Conservation (phyloP, 2,113 vertebrate genomes). For the Chloroceryle aenea region DNA sequence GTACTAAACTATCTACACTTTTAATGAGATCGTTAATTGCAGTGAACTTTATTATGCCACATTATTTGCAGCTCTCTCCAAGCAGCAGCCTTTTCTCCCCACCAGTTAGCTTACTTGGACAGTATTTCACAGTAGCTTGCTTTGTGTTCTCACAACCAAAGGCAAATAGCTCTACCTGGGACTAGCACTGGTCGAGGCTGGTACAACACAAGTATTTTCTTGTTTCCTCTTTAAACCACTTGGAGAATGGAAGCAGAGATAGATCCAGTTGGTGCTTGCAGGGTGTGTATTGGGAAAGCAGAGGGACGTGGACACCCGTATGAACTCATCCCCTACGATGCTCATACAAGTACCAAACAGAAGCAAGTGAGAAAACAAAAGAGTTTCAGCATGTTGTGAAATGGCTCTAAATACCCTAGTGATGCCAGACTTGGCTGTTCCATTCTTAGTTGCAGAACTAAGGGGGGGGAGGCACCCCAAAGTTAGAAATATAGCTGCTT, state of each 20-base stretch:
- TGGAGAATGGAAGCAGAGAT: background rate
- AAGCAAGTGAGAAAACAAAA: background rate
- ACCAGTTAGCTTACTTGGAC: background rate
- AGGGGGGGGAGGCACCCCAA: background rate
- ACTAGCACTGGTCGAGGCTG: background rate
- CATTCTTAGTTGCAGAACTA: background rate
- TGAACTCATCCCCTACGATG: background rate
- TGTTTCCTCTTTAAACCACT: background rate
- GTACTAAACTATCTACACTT: background rate
- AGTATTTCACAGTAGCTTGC: background rate
- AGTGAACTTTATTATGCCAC: background rate
- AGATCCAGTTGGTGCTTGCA: background rate
- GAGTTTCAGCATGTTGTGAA: background rate
- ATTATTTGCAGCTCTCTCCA: background rate
- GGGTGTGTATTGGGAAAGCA: background rate
- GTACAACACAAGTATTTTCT: background rate
- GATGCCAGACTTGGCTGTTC: background rate
- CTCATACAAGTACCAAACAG: background rate
- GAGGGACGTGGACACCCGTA: fast-evolving
- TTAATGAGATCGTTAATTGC: conserved; percentile 6
- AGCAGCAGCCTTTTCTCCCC: background rate
- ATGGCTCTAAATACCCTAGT: background rate
- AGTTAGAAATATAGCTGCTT: background rate
- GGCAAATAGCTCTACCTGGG: background rate
- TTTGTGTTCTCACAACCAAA: background rate